Percentiles rank a stretch among this genome's conserved stretches.
These are phyloP conservation scores for Athalia circularis DNA, from an alignment of 2,888 invertebrate species.

Conservation along the genomic window DNA sequence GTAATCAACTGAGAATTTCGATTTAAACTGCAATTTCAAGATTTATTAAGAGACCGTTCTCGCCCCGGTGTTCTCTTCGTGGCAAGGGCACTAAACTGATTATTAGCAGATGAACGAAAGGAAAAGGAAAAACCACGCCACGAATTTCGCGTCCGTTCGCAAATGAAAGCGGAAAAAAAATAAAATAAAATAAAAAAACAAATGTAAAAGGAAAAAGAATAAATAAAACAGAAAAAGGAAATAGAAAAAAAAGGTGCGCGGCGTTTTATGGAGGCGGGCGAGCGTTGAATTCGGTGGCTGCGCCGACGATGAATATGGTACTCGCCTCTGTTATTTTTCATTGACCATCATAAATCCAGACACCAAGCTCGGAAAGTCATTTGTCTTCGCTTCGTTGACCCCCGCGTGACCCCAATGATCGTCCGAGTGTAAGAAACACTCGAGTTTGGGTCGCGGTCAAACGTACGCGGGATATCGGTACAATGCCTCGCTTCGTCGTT, in stretches of 20 bases:
- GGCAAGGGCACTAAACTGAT: too few relatives aligned
- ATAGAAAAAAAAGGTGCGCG: background rate
- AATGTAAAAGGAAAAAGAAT: too few relatives aligned
- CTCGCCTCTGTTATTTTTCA: conserved; percentile 39
- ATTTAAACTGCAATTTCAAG: conserved; percentile 51
- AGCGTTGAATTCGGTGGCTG: conserved; percentile 9
- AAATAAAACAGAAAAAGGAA: too few relatives aligned
- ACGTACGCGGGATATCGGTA: background rate
- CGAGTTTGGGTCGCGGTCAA: conserved; percentile 32
- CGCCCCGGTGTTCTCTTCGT: too few relatives aligned
- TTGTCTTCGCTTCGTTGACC: conserved; percentile 41
- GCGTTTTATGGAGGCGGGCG: conserved; percentile 8
- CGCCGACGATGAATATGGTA: conserved; percentile 17
- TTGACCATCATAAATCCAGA: conserved; percentile 40
- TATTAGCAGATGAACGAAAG: too few relatives aligned
- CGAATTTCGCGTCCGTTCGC: too few relatives aligned
- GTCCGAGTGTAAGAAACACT: conserved; percentile 36
- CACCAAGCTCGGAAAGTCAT: conserved; percentile 33
- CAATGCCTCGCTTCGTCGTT: background rate
- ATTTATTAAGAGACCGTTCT: conserved; percentile 39
- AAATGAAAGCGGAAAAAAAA: too few relatives aligned
- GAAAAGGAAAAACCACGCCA: too few relatives aligned
- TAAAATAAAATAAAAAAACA: too few relatives aligned
- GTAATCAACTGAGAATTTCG: conserved; percentile 54
- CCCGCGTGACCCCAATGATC: conserved; percentile 38